Conservation (phyloP, 2,113 vertebrate genomes). For the Pao palembangensis region DNA sequence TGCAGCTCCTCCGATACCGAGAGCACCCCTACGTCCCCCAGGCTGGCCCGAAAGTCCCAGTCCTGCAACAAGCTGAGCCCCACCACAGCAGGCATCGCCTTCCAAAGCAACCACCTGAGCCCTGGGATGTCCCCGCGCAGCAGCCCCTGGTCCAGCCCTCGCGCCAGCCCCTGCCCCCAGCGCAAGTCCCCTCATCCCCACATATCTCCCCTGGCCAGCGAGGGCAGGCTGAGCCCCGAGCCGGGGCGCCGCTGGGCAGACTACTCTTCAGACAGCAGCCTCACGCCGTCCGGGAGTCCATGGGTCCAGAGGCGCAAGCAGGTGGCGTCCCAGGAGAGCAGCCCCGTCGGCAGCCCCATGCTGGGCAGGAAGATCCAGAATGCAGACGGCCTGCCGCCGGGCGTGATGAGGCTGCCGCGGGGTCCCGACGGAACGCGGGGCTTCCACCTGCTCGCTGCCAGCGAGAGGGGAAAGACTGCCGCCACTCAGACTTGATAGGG, state of each 20-base stretch:
- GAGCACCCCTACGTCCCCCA: constrained; percentile 87
- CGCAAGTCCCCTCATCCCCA: constrained; percentile 77
- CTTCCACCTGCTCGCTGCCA: constrained; percentile 74
- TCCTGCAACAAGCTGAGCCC: constrained; percentile 83
- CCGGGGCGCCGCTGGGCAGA: constrained; percentile 81
- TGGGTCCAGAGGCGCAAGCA: constrained; percentile 94
- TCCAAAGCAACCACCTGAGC: constrained; percentile 86
- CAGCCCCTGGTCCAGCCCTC: constrained; percentile 91
- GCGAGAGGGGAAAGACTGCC: constrained; percentile 74
- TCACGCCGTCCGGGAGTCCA: constrained; percentile 91
- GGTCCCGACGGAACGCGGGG: constrained; percentile 92
- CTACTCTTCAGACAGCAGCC: constrained; percentile 93
- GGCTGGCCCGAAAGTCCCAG: constrained; percentile 77
- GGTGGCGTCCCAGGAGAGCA: constrained; percentile 85
- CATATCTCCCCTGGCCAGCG: constrained; percentile 84
- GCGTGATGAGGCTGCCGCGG: constrained; percentile 85
- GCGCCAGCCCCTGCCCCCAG: constrained; percentile 81
- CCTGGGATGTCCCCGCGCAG: constrained; percentile 87
- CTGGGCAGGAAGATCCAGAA: constrained; percentile 84
- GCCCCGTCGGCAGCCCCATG: constrained; percentile 85
- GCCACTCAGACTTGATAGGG: constrained; percentile 71
- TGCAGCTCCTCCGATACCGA: constrained; percentile 95
- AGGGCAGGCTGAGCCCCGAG: constrained; percentile 75
- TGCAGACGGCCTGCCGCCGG: constrained; percentile 84
- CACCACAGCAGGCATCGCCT: constrained; percentile 57